Conservation (phyloP, 2,113 vertebrate genomes). For the Malaclemys terrapin region DNA sequence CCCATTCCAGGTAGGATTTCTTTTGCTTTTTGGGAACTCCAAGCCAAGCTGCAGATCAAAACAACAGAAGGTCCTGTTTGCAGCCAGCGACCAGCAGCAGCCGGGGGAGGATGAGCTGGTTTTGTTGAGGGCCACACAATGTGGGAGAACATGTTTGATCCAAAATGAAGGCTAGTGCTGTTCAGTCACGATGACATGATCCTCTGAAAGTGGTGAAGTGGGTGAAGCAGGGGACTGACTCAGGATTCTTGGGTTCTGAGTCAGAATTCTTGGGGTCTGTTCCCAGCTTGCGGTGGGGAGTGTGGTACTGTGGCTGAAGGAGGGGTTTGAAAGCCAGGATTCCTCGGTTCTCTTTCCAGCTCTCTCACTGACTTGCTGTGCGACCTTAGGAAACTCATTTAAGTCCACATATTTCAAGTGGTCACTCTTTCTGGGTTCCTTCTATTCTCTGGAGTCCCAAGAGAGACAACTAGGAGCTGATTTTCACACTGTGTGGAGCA, state of each 20-base stretch:
- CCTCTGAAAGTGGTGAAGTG: not conserved
- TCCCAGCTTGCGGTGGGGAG: not conserved
- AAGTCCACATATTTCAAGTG: not conserved
- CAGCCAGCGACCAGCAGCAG: fast-evolving
- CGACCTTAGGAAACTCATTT: not conserved
- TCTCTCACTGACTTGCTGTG: not conserved
- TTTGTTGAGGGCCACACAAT: not conserved
- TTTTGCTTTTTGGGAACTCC: fast-evolving
- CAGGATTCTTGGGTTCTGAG: not conserved
- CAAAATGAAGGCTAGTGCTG: not conserved
- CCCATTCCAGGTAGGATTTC: not conserved
- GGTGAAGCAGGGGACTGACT: not conserved
- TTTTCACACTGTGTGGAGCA: not conserved
- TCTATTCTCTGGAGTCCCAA: not conserved
- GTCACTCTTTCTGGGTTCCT: not conserved
- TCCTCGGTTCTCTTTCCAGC: fast-evolving
- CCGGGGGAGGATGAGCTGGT: not conserved
- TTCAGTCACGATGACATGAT: not conserved
- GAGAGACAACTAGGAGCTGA: not conserved
- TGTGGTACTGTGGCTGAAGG: not conserved
- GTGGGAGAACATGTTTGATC: not conserved
- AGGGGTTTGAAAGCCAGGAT: fast-evolving
- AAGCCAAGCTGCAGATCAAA: fast-evolving
- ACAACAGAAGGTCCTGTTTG: fast-evolving
- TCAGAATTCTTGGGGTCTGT: not conserved